These are phyloP conservation scores for Sphaerophoria taeniata DNA, from an alignment of 2,888 invertebrate species.

Conservation along the genomic window DNA sequence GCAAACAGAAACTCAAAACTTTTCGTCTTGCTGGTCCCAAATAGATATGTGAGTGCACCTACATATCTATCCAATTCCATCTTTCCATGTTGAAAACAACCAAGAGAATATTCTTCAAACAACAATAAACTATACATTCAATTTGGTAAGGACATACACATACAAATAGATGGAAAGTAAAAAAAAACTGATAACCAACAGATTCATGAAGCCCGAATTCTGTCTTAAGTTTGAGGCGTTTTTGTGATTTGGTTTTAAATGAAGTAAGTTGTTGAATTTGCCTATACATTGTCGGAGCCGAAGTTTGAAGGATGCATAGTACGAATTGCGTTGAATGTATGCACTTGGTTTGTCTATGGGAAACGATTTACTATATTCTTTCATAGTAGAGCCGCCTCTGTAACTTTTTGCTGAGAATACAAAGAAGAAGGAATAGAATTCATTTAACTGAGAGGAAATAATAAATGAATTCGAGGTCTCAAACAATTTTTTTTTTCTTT, in stretches of 20 bases:
- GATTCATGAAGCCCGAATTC: not conserved
- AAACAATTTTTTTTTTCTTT: not conserved
- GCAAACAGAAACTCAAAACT: not conserved
- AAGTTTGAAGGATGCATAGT: not conserved
- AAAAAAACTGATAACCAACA: conserved; percentile 1
- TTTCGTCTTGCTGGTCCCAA: conserved; percentile 21
- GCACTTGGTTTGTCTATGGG: not conserved
- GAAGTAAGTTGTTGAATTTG: conserved; percentile 35
- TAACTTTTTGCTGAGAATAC: conserved; percentile 21
- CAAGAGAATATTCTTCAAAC: conserved; percentile 31
- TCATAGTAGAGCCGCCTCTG: not conserved
- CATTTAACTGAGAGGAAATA: not conserved
- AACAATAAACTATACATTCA: not conserved
- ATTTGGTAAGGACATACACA: not conserved
- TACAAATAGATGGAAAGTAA: not conserved
- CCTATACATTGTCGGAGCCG: conserved; percentile 9
- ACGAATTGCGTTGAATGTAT: not conserved
- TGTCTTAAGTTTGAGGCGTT: conserved; percentile 14
- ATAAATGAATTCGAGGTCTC: conserved; percentile 37
- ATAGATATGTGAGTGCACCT: conserved; percentile 28
- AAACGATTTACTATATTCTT: conserved; percentile 20
- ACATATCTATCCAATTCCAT: conserved; percentile 32
- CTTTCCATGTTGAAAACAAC: conserved; percentile 48
- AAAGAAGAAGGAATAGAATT: not conserved
- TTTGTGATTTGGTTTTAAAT: conserved; percentile 56